Evolutionary conservation across 2,888 invertebrate species (phyloP), one percentile per base, ranked within the genome.

Genomic region (Meloe dianella): DNA sequence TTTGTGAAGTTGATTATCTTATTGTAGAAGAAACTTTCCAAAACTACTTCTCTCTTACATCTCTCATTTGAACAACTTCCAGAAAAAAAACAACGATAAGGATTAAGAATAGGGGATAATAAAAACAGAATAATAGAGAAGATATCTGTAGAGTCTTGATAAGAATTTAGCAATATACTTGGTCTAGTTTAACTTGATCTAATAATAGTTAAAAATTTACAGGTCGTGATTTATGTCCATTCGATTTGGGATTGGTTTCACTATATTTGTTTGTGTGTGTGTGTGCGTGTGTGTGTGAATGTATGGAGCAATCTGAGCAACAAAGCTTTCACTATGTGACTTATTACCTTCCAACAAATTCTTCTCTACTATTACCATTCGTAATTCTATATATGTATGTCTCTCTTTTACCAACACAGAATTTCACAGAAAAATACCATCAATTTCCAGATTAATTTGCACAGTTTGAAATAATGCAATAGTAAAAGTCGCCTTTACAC

Each of bases 311-410:
- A n/a, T n/a, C n/a, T 67, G 57, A 57, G 73, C 74, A 74, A 78
- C 75, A 74, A 76, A 73, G 73, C 72, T 69, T 67, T 68, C 74
- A 66, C 71, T 71, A 76, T 75, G 78, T 80, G 78, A 80, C 79
- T 78, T 79, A 79, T 80, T 77, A 74, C 77, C 65, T 69, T 70
- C 10, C 17, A 63, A 66, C 63, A 47, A 65, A 61, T 62, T 30
- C 56, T 57, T 17, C 32, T 57, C 65, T 63, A 64, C 63, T 63
- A 59, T 66, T 62, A 12, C 35, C 35, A 35, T n/a, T n/a, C n/a
- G n/a, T n/a, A n/a, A n/a, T n/a, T n/a, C n/a, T n/a, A n/a, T n/a
- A n/a, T n/a, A n/a, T n/a, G n/a, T n/a, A n/a, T n/a, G n/a, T n/a
- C n/a, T n/a, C n/a, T 27, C 27, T 27, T 27, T 27, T 27, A 27